phyloP scores from a whole-genome alignment of 2,797 vertebrate genomes.

The Naso thynnoides region DNA sequence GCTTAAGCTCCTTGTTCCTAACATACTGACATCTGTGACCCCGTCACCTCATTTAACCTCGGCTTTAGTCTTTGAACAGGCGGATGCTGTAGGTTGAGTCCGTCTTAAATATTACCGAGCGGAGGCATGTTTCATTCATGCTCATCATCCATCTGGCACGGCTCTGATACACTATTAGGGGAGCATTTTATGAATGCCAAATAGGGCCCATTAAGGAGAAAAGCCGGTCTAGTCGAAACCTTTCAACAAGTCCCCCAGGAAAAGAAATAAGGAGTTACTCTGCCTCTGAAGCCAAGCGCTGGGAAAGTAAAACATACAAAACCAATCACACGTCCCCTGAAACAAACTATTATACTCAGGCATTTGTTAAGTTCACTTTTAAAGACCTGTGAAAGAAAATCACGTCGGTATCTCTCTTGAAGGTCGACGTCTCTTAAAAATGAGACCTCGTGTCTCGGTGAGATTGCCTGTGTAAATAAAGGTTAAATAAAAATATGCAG shows the following conservation, averaged over 20 bases:
- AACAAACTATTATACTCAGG: neutral
- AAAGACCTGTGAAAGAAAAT: too few species aligned
- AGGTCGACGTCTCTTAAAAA: too few species aligned
- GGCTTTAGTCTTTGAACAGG: neutral
- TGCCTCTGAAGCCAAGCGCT: neutral
- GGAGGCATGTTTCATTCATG: slow-evolving; percentile 20
- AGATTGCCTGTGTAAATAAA: too few species aligned
- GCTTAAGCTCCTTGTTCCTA: slow-evolving; percentile 10
- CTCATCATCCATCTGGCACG: neutral
- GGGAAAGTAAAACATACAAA: neutral
- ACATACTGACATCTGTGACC: slow-evolving; percentile 4
- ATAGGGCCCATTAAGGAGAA: slow-evolving; percentile 3
- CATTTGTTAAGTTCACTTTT: too few species aligned
- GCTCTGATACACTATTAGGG: neutral
- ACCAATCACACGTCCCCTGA: neutral
- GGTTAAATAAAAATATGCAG: too few species aligned
- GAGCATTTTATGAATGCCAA: slow-evolving; percentile 2
- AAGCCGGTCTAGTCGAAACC: neutral
- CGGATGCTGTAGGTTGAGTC: slow-evolving; percentile 16
- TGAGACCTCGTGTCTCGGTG: too few species aligned
- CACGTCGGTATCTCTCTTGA: too few species aligned
- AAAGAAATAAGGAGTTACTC: slow-evolving; percentile 5
- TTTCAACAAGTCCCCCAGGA: neutral
- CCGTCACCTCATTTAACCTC: slow-evolving; percentile 10
- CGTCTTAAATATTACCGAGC: slow-evolving; percentile 26